These are phyloP conservation scores for Chaenodraco wilsoni DNA, from an alignment of 2,797 vertebrate genomes.

Conservation along the genomic window DNA sequence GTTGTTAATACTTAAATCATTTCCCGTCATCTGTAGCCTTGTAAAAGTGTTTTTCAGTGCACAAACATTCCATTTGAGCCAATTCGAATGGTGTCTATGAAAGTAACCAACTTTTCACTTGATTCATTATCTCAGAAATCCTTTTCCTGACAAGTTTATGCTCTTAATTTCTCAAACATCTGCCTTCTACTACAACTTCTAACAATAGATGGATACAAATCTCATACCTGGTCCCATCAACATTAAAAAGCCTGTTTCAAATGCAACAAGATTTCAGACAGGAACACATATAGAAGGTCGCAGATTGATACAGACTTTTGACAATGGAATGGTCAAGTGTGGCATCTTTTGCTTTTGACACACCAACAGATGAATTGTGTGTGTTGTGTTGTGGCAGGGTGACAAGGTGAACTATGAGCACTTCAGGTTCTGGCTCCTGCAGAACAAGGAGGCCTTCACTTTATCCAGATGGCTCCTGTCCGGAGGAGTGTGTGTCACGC, in stretches of 20 bases:
- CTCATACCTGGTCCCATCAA: background rate
- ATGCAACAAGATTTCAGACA: background rate
- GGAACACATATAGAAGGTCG: too few relatives aligned
- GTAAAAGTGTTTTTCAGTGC: too few relatives aligned
- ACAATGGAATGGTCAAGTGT: background rate
- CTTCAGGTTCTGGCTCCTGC: conserved; percentile 94
- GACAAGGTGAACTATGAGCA: conserved; percentile 98
- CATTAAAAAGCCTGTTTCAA: background rate
- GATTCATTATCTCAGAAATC: too few relatives aligned
- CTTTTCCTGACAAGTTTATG: too few relatives aligned
- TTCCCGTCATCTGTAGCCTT: too few relatives aligned
- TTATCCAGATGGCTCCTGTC: conserved; percentile 97
- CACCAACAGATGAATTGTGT: background rate
- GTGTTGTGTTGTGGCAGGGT: conserved; percentile 81
- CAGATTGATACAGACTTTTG: background rate
- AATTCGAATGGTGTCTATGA: too few relatives aligned
- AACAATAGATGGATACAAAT: background rate
- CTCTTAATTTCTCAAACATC: too few relatives aligned
- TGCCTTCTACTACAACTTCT: too few relatives aligned
- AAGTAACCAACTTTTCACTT: too few relatives aligned
- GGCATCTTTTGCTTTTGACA: background rate
- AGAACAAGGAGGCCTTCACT: conserved; percentile 97
- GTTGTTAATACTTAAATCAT: too few relatives aligned
- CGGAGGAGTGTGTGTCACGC: conserved; percentile 94
- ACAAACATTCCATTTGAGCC: too few relatives aligned